phyloP scores from a whole-genome alignment of 2,888 invertebrate species.

The Agrotis exclamationis region DNA sequence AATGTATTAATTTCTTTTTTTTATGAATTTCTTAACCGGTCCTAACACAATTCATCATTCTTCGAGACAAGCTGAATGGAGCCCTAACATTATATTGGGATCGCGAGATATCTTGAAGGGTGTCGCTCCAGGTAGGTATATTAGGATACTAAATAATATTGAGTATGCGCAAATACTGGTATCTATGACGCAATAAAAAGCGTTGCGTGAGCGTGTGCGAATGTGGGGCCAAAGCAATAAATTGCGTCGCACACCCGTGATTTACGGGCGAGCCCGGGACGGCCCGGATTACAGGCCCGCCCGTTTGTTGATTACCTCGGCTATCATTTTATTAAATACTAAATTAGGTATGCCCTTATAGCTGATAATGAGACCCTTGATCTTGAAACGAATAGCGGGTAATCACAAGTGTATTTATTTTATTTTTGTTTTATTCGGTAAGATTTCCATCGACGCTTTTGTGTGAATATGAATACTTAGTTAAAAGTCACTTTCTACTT shows the following conservation, averaged over 20 bases:
- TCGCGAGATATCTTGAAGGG: conserved; percentile 21
- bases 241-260: conserved; percentile 70
- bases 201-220: conserved; percentile 69
- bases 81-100: conserved; percentile 33
- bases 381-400: conserved; percentile 2
- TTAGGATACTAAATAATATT: conserved; percentile 62
- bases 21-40: conserved; percentile 1
- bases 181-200: conserved; percentile 73
- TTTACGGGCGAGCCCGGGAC: conserved; percentile 65
- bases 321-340: conserved; percentile 61
- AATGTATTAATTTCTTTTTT: conserved; percentile 20
- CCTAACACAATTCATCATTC: not conserved
- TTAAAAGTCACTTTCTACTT: no score
- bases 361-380: conserved; percentile 42
- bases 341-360: conserved; percentile 36
- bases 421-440: not conserved
- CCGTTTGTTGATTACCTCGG: conserved; percentile 63
- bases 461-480: not conserved
- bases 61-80: conserved; percentile 28
- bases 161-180: conserved; percentile 65
- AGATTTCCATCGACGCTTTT: not conserved
- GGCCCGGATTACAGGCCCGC: conserved; percentile 66
- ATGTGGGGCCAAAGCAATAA: conserved; percentile 73
- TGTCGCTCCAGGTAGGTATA: conserved; percentile 38
- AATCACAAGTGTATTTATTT: no score